Percentiles rank a stretch among this genome's conserved stretches.
These are phyloP conservation scores for Holotrichia oblita DNA, from an alignment of 1,140 invertebrate species.

Conservation along the genomic window DNA sequence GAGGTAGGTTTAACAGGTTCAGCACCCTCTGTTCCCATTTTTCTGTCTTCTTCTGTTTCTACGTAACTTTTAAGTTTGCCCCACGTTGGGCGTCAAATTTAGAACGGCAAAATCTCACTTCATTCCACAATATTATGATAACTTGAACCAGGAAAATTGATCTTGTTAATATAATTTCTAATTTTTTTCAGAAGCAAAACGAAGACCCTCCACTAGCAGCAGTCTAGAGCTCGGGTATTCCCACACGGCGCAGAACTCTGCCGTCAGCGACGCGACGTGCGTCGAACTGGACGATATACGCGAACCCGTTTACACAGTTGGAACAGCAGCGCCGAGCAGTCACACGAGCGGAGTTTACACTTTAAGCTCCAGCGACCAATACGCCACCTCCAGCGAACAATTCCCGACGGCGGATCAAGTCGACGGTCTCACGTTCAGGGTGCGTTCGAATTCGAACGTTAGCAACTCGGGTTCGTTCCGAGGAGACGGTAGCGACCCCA, in stretches of 20 bases:
- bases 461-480: constrained; percentile 79
- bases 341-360: constrained; percentile 83
- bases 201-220: constrained; percentile 74
- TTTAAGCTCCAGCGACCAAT: constrained; percentile 73
- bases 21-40: too few relatives aligned
- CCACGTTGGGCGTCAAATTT: too few relatives aligned
- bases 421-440: constrained; percentile 65
- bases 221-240: constrained; percentile 83
- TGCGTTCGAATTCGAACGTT: constrained; percentile 78
- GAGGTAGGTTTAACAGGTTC: too few relatives aligned
- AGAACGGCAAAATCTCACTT: constrained; percentile 17
- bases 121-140: too few relatives aligned
- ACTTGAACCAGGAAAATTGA: too few relatives aligned
- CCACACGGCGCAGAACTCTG: constrained; percentile 84
- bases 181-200: constrained; percentile 65
- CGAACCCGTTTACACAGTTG: constrained; percentile 63
- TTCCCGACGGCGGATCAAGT: constrained; percentile 64
- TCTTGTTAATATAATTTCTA: too few relatives aligned
- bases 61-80: background rate
- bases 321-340: constrained; percentile 67
- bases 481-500: constrained; percentile 85
- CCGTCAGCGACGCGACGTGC: constrained; percentile 71
- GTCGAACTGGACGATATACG: constrained; percentile 58
- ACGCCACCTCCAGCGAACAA: constrained; percentile 57
- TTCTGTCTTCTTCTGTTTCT: background rate